phyloP scores from a whole-genome alignment of 1,140 invertebrate genomes.

The Homarus americanus region DNA sequence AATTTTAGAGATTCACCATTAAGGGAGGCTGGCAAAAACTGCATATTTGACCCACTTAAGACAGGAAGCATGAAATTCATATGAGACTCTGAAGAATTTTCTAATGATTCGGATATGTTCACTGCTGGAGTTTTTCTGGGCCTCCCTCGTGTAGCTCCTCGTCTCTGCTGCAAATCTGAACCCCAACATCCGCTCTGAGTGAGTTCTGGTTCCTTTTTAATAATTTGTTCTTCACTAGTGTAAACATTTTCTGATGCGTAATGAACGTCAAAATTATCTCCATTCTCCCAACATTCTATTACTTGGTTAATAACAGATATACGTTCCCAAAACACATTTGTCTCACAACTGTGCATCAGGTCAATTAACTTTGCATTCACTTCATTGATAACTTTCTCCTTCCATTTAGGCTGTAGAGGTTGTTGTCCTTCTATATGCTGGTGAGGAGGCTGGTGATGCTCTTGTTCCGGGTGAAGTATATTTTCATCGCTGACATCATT shows the following conservation, averaged over 20 bases:
- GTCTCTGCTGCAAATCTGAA: background rate
- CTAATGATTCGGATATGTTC: too few species aligned
- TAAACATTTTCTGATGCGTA: slow-evolving; percentile 28
- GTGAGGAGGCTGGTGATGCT: background rate
- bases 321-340: slow-evolving; percentile 34
- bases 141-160: background rate
- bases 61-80: background rate
- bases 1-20: slow-evolving; percentile 7
- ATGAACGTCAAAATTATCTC: slow-evolving; percentile 25
- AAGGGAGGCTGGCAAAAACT: slow-evolving; percentile 7
- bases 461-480: background rate
- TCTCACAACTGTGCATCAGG: slow-evolving; percentile 2
- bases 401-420: background rate
- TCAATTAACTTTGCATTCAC: slow-evolving; percentile 13
- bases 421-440: background rate
- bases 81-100: background rate
- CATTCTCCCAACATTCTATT: slow-evolving; percentile 49
- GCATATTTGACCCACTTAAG: slow-evolving; percentile 1
- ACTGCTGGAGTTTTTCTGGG: background rate
- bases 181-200: background rate
- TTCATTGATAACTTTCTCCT: slow-evolving; percentile 31
- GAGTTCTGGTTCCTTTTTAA: background rate
- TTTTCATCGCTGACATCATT: background rate
- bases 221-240: background rate
- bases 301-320: slow-evolving; percentile 38